Conservation (phyloP, 2,797 vertebrate species). For the Otus scops region DNA sequence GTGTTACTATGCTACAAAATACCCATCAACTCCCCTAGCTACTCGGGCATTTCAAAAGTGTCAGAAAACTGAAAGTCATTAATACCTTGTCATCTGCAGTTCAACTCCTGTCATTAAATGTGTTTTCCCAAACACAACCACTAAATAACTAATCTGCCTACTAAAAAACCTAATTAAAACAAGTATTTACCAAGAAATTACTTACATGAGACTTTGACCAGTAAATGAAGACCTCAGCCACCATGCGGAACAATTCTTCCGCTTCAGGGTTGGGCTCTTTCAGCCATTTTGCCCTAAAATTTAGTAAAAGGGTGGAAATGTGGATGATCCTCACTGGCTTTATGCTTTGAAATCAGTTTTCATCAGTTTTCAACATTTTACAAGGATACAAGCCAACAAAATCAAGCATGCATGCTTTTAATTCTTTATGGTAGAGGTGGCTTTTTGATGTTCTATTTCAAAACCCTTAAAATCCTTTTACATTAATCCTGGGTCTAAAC, state of each 20-base stretch:
- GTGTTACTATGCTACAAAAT: not conserved
- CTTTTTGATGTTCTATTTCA: not conserved
- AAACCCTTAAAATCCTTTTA: not conserved
- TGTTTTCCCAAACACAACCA: not conserved
- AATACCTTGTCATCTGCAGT: not conserved
- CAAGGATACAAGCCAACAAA: not conserved
- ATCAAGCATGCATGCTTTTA: not conserved
- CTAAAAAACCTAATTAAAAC: not conserved
- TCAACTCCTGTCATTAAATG: not conserved
- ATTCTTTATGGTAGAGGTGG: not conserved
- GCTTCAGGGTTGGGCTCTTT: constrained; percentile 90
- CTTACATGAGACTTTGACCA: constrained; percentile 97
- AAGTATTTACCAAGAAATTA: not conserved
- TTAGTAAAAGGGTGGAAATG: not conserved
- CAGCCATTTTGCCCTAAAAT: constrained; percentile 90
- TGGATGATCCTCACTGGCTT: not conserved
- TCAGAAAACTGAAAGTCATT: not conserved
- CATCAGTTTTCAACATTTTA: not conserved
- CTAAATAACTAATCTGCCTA: not conserved
- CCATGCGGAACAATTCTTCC: constrained; percentile 93
- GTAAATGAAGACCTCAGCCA: constrained; percentile 95
- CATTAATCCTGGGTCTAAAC: not conserved
- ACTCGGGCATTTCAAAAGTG: not conserved
- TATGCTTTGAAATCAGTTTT: not conserved
- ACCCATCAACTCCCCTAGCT: not conserved